These are phyloP conservation scores for Gallirallus australis DNA, from an alignment of 2,797 vertebrate genomes.

Conservation along the genomic window DNA sequence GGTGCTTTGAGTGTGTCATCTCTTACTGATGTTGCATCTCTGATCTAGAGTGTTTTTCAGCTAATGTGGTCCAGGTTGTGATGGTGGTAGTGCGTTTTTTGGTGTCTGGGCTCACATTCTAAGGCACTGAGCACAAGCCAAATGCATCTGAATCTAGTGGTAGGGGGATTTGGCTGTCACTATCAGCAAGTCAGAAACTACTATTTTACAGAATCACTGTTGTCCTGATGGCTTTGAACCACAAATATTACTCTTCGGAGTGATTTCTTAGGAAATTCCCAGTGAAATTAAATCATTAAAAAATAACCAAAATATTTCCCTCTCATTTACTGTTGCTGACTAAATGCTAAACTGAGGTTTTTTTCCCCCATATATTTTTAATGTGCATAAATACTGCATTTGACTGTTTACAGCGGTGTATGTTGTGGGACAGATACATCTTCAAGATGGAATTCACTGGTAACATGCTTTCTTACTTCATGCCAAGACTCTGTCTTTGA, in stretches of 20 bases:
- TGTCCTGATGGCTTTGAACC: constrained; percentile 31
- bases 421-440: constrained; percentile 53
- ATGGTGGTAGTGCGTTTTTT: neutral
- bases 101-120: neutral
- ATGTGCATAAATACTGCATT: constrained; percentile 53
- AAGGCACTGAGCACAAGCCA: constrained; percentile 18
- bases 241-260: neutral
- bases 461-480: constrained; percentile 25
- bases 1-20: constrained; percentile 36
- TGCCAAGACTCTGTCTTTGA: constrained; percentile 39
- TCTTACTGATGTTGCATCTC: constrained; percentile 35
- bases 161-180: neutral
- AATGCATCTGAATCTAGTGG: constrained; percentile 7
- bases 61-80: neutral
- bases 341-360: constrained; percentile 33
- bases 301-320: constrained; percentile 26
- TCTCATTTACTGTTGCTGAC: constrained; percentile 29
- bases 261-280: constrained; percentile 23
- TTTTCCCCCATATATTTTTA: constrained; percentile 29
- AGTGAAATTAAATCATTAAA: constrained; percentile 6
- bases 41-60: neutral
- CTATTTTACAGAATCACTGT: constrained; percentile 35
- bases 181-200: neutral
- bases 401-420: constrained; percentile 44
- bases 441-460: constrained; percentile 42